Evolutionary conservation across 2,113 vertebrate species (phyloP), one percentile per base, ranked within the genome.

Genomic region (Festucalex cinctus): DNA sequence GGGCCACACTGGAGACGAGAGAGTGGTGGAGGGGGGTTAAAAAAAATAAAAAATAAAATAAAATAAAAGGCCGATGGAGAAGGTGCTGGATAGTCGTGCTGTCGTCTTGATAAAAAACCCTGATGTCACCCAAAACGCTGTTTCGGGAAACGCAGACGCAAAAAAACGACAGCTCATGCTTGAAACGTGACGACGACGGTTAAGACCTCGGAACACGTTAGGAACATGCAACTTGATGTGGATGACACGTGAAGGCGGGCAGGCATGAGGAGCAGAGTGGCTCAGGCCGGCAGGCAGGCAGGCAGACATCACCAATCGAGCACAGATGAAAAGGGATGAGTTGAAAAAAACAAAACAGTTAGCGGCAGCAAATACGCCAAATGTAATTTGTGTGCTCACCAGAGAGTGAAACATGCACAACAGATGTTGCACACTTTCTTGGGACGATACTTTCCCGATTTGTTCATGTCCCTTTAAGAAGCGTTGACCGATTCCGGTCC

Each of bases 231-330:
- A 26, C 70, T 61, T 58, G 9, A 68, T 75, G 71, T 80, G 24
- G 70, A 64, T 80, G 81, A 56, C 66, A 58, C 22, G 48, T 68
- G 60, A 76, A 41, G 75, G 77, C n/a, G 4, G 28, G 28, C 83
- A 81, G 87, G 92, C 91, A 91, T 92, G 93, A 90, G 90, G 88
- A 86, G 78, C 83, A 88, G 82, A 91, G 92, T 91, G 93, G 92
- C 83, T 85, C 63, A 49, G 63, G 43, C 43, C 2, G 60, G 36
- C 93, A 93, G 92, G 92, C 93, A 93, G 91, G 91, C 69, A 74
- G 83, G 74, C 81, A 85, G 78, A 78, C 80, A 78, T 86, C 87
- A 86, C 83, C 71, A 81, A 87, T 68, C 79, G 69, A 78, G 62
- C 71, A 80, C 78, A 77, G 82, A 82, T 58, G 65, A 24, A 75